Percentiles rank a stretch among this genome's conserved stretches.
These are phyloP conservation scores for Scaptomyza hsui DNA, from an alignment of 1,140 invertebrate species.

Conservation along the genomic window DNA sequence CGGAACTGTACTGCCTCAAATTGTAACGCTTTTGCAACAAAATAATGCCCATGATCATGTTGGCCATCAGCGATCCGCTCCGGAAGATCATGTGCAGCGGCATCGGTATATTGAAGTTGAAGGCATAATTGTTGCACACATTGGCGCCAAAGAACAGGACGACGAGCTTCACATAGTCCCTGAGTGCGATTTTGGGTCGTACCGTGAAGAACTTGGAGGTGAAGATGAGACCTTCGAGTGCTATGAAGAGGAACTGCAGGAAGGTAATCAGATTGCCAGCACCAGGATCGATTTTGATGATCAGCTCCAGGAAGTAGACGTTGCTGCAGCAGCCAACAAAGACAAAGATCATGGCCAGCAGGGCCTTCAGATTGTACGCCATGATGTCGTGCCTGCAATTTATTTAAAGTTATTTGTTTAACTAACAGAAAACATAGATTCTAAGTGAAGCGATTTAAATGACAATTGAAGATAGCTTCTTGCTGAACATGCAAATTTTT, in stretches of 20 bases:
- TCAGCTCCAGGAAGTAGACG: constrained; percentile 94
- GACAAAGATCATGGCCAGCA: constrained; percentile 89
- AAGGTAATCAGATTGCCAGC: constrained; percentile 97
- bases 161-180: constrained; percentile 94
- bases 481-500: no score
- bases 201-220: constrained; percentile 93
- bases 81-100: constrained; percentile 99
- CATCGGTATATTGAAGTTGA: constrained; percentile 98
- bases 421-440: neutral
- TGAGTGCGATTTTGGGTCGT: constrained; percentile 89
- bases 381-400: constrained; percentile 44
- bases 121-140: constrained; percentile 98
- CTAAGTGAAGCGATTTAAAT: no score
- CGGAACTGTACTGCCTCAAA: constrained; percentile 94
- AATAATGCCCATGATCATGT: constrained; percentile 97
- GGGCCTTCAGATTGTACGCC: constrained; percentile 86
- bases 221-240: constrained; percentile 94
- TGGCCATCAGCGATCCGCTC: constrained; percentile 97
- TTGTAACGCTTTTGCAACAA: constrained; percentile 94
- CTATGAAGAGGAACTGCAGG: constrained; percentile 95
- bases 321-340: constrained; percentile 96
- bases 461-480: no score
- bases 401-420: neutral
- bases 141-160: constrained; percentile 96
- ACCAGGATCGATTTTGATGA: constrained; percentile 95